A percentile compares a stretch with the other conserved stretches of the same genome.
phyloP scores from a whole-genome alignment of 2,888 invertebrate genomes.

The Drosophila flavopinicola region DNA sequence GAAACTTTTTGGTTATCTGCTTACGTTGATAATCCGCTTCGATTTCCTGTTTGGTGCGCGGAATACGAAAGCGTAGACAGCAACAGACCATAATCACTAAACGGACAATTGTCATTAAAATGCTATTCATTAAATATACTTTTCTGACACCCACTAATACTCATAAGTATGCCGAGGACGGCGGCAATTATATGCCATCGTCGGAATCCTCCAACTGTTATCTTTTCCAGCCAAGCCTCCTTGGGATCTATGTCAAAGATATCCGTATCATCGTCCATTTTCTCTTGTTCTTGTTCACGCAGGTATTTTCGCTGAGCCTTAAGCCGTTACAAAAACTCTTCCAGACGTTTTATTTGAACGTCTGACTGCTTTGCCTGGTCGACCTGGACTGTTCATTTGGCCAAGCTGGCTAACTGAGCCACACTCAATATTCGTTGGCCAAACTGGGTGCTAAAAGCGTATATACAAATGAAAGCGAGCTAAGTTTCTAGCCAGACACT shows the following conservation, averaged over 20 bases:
- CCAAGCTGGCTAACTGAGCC: conserved; percentile 18
- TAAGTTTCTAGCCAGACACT: conserved; percentile 1
- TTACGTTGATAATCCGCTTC: conserved; percentile 95
- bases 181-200: conserved; percentile 93
- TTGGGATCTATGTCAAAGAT: conserved; percentile 82
- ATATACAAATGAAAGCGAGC: conserved; percentile 24
- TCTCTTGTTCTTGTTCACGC: conserved; percentile 19
- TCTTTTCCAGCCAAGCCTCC: conserved; percentile 90
- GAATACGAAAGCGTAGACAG: conserved; percentile 95
- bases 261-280: conserved; percentile 72
- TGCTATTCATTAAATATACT: neutral
- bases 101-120: neutral
- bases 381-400: conserved; percentile 60
- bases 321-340: conserved; percentile 14
- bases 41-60: conserved; percentile 97
- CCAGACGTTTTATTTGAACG: conserved; percentile 20
- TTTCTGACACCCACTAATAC: conserved; percentile 85
- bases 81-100: conserved; percentile 94
- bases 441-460: conserved; percentile 43
- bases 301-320: conserved; percentile 1
- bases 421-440: conserved; percentile 36
- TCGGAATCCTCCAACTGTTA: conserved; percentile 88
- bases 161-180: conserved; percentile 87
- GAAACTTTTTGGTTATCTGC: conserved; percentile 92
- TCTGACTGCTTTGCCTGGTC: conserved; percentile 56